phyloP scores from a whole-genome alignment of 2,888 invertebrate species.

The Lochmaea crataegi region DNA sequence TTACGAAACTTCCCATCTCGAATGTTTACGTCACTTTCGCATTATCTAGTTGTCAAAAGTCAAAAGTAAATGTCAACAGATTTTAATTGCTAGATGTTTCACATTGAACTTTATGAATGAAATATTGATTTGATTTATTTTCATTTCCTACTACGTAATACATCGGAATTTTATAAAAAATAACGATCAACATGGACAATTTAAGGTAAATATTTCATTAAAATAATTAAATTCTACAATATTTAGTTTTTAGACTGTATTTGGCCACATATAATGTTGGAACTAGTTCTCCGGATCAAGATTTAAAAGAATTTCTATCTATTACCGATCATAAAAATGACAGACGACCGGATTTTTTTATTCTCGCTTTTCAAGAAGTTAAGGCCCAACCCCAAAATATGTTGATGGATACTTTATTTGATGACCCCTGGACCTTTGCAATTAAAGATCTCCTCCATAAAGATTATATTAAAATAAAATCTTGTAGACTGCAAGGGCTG shows the following conservation, averaged over 20 bases:
- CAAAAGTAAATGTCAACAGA: conserved; percentile 6
- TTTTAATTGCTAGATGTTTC: not conserved
- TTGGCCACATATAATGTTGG: conserved; percentile 94
- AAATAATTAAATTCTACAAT: conserved; percentile 4
- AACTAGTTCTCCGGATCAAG: conserved; percentile 79
- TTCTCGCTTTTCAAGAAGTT: conserved; percentile 89
- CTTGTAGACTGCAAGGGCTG: conserved; percentile 86
- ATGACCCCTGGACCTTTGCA: conserved; percentile 86
- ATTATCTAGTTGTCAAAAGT: conserved; percentile 5
- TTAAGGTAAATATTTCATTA: conserved; percentile 13
- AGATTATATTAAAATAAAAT: conserved; percentile 83
- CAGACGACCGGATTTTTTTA: conserved; percentile 84
- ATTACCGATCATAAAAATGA: conserved; percentile 69
- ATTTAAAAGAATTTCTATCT: conserved; percentile 76
- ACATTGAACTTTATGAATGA: not conserved
- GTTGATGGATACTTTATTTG: conserved; percentile 82
- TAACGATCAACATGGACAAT: conserved; percentile 22
- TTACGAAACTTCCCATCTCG: not conserved
- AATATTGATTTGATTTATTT: conserved; percentile 29
- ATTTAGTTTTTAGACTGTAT: conserved; percentile 71
- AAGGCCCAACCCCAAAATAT: conserved; percentile 89
- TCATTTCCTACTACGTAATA: conserved; percentile 20
- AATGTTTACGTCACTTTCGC: not conserved
- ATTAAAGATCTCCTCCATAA: conserved; percentile 78
- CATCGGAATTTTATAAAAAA: conserved; percentile 1